A percentile compares a stretch with the other conserved stretches of the same genome.
Conservation (phyloP, 2,113 vertebrate genomes). For the Parus major region DNA sequence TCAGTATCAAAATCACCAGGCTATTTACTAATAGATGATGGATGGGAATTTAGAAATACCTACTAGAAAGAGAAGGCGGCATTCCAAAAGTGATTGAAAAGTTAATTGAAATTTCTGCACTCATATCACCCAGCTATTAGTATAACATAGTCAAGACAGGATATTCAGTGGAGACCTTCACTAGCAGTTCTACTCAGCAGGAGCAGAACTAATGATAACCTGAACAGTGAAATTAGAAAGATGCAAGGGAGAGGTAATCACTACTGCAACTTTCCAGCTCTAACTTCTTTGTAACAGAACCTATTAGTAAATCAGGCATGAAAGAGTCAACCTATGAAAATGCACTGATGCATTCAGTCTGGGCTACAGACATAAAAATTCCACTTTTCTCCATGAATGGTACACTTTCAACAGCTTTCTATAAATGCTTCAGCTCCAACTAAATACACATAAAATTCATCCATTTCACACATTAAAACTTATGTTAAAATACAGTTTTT, state of each 20-base stretch:
- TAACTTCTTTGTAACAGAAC: neutral
- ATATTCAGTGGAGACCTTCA: neutral
- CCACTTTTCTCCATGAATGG: neutral
- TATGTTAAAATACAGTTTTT: neutral
- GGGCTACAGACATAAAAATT: neutral
- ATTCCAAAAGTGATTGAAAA: neutral
- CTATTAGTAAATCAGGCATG: neutral
- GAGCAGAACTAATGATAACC: neutral
- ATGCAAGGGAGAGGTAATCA: neutral
- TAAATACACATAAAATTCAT: neutral
- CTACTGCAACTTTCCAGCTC: neutral
- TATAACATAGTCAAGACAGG: neutral
- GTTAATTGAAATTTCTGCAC: neutral
- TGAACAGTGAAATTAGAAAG: neutral
- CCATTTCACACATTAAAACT: neutral
- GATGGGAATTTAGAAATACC: neutral
- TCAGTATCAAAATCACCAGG: neutral
- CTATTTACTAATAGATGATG: neutral
- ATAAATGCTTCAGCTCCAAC: neutral
- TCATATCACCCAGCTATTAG: neutral
- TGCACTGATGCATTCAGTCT: neutral
- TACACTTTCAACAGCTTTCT: neutral
- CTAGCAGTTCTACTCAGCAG: neutral
- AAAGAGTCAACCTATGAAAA: slow-evolving; percentile 5
- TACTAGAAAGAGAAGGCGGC: neutral